phyloP scores from a whole-genome alignment of 2,888 invertebrate species.

The Dioctria rufipes region DNA sequence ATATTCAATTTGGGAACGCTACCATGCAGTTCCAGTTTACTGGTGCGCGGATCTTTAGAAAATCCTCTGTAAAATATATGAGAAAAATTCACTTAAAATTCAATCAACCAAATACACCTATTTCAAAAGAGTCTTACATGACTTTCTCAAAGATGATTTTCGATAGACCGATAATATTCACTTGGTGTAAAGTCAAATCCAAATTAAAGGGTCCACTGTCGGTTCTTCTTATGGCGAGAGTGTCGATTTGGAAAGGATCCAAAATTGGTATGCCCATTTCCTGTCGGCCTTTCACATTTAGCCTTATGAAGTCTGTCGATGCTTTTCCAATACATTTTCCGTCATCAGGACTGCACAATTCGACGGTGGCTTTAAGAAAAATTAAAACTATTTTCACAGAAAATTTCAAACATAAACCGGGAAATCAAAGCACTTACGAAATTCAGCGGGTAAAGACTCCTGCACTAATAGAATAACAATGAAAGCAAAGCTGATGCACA shows the following conservation, averaged over 20 bases:
- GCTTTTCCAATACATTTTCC: conserved; percentile 40
- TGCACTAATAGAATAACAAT: background rate
- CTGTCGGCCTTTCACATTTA: conserved; percentile 21
- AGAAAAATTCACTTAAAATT: background rate
- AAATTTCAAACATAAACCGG: background rate
- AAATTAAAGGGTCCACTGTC: conserved; percentile 29
- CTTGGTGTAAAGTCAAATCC: conserved; percentile 25
- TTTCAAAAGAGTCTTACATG: conserved; percentile 18
- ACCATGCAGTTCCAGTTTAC: conserved; percentile 55
- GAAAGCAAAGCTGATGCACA: background rate
- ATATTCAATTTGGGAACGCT: conserved; percentile 47
- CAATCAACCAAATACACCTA: background rate
- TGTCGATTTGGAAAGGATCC: conserved; percentile 46
- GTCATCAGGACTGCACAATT: conserved; percentile 40
- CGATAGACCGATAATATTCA: conserved; percentile 37
- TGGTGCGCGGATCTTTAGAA: conserved; percentile 43
- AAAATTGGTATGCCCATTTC: conserved; percentile 39
- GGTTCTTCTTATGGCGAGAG: conserved; percentile 16
- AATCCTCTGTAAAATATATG: conserved; percentile 48
- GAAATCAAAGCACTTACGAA: conserved; percentile 14
- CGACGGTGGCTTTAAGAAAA: conserved; percentile 34
- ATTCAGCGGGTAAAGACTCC: background rate
- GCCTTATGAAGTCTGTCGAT: conserved; percentile 37
- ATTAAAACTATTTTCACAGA: conserved; percentile 1
- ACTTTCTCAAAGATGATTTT: conserved; percentile 38